These are phyloP conservation scores for Boloria selene DNA, from an alignment of 2,888 invertebrate species.

Conservation along the genomic window DNA sequence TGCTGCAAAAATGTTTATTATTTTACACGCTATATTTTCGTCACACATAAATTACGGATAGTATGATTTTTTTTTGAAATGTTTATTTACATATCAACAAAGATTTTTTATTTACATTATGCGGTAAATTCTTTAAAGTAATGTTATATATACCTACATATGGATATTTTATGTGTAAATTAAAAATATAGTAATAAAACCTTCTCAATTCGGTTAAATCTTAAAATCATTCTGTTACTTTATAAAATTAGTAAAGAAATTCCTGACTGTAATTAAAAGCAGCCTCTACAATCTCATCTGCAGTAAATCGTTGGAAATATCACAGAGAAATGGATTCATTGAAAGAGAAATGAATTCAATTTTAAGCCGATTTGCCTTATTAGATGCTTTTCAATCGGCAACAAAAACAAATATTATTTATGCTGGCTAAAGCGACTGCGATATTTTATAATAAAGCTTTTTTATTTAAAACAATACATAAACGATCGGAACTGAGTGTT, in stretches of 20 bases:
- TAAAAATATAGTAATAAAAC: neutral
- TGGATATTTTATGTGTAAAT: no score
- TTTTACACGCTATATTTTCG: neutral
- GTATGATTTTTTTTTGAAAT: no score
- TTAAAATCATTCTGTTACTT: conserved; percentile 20
- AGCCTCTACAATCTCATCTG: conserved; percentile 30
- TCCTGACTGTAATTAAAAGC: conserved; percentile 26
- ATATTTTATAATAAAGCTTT: conserved; percentile 6
- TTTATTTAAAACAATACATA: conserved; percentile 1
- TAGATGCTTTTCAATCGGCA: conserved; percentile 22
- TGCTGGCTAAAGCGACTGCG: neutral
- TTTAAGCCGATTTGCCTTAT: conserved; percentile 29
- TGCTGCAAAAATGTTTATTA: conserved; percentile 73
- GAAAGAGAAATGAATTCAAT: conserved; percentile 35
- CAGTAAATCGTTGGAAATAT: conserved; percentile 36
- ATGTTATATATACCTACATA: no score
- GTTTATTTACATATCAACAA: no score
- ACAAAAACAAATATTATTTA: conserved; percentile 43
- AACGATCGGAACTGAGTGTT: no score
- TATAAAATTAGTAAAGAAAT: conserved; percentile 14
- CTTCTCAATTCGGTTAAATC: neutral
- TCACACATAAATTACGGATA: no score
- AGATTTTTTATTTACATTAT: no score
- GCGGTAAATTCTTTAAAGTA: no score
- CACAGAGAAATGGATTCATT: conserved; percentile 29